phyloP scores from a whole-genome alignment of 1,140 invertebrate genomes.

The Drosophila kurseongensis region DNA sequence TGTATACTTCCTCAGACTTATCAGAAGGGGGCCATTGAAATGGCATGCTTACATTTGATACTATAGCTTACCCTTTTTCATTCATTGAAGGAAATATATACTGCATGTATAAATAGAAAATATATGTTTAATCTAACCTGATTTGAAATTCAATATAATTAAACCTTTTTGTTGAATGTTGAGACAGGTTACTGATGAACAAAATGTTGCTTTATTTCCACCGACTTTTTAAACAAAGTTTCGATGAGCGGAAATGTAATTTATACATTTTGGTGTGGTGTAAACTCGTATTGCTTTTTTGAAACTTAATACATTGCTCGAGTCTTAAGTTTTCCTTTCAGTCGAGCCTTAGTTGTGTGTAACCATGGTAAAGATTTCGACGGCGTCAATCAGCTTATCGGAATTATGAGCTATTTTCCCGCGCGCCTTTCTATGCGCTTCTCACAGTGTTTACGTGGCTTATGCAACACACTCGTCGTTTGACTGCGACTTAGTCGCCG shows the following conservation, averaged over 20 bases:
- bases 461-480: slow-evolving; percentile 30
- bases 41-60: not conserved
- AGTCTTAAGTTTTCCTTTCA: not conserved
- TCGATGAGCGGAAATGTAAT: slow-evolving; percentile 1
- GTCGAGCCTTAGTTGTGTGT: too few species aligned
- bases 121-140: not conserved
- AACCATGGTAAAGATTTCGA: not conserved
- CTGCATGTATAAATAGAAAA: not conserved
- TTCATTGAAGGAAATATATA: not conserved
- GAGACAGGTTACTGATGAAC: not conserved
- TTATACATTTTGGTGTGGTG: slow-evolving; percentile 15
- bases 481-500: slow-evolving; percentile 12
- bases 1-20: not conserved
- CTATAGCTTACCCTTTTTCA: not conserved
- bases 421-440: slow-evolving; percentile 1
- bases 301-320: slow-evolving; percentile 4
- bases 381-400: slow-evolving; percentile 37
- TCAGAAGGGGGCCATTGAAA: not conserved
- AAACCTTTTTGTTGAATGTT: not conserved
- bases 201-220: slow-evolving; percentile 2
- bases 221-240: not conserved
- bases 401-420: slow-evolving; percentile 11
- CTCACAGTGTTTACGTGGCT: slow-evolving; percentile 11
- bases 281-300: not conserved
- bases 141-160: slow-evolving; percentile 1